These are phyloP conservation scores for Sycobia sp. DNA, from an alignment of 1,140 invertebrate species.

Conservation along the genomic window DNA sequence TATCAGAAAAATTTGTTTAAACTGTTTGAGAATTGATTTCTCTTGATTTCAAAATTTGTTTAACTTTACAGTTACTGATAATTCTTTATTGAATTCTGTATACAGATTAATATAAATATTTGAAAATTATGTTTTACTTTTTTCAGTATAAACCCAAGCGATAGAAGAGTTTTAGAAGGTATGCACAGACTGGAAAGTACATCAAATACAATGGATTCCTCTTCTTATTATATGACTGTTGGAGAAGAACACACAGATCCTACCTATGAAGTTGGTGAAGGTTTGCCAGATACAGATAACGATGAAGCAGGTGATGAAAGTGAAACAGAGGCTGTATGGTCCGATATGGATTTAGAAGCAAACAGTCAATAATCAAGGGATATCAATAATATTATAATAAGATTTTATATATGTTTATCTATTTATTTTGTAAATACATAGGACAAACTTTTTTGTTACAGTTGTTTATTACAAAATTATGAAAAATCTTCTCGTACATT, in stretches of 20 bases:
- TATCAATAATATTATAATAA: slow-evolving; percentile 13
- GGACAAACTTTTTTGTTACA: slow-evolving; percentile 32
- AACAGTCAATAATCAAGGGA: slow-evolving; percentile 55
- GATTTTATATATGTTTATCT: slow-evolving; percentile 26
- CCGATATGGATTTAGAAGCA: slow-evolving; percentile 65
- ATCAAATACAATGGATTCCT: slow-evolving; percentile 60
- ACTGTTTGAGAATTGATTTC: too few relatives aligned
- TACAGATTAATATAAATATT: background rate
- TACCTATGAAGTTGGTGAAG: slow-evolving; percentile 66
- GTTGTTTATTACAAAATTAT: slow-evolving; percentile 33
- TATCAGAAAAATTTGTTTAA: too few relatives aligned
- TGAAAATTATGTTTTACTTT: slow-evolving; percentile 21
- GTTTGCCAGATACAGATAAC: slow-evolving; percentile 59
- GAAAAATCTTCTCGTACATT: slow-evolving; percentile 28
- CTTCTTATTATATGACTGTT: slow-evolving; percentile 62
- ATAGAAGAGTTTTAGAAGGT: slow-evolving; percentile 71
- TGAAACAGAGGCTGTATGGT: slow-evolving; percentile 68
- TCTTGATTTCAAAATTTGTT: too few relatives aligned
- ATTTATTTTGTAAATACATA: slow-evolving; percentile 35
- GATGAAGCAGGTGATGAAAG: slow-evolving; percentile 66
- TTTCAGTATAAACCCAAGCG: slow-evolving; percentile 71
- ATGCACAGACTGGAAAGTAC: slow-evolving; percentile 71
- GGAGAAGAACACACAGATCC: slow-evolving; percentile 65
- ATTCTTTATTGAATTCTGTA: too few relatives aligned
- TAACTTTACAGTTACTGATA: too few relatives aligned